Conservation (phyloP, 92 coral and sea anemone genomes). For the Zoanthus sociatus region DNA sequence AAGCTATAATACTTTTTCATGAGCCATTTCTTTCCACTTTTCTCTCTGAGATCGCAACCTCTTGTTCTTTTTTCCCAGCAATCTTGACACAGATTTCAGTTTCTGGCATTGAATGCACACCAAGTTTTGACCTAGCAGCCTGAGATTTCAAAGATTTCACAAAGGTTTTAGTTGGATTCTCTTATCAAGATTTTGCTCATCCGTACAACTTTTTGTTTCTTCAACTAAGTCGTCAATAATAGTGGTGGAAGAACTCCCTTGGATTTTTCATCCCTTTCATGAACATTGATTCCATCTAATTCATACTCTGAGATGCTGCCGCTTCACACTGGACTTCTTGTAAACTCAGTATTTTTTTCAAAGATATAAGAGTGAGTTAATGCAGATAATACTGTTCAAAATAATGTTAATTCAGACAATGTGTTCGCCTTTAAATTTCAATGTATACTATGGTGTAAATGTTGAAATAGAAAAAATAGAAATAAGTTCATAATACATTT, state of each 20-base stretch:
- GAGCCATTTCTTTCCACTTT: slow-evolving; percentile 47
- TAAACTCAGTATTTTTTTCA: slow-evolving; percentile 39
- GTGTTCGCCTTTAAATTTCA: neutral
- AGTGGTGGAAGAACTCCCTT: neutral
- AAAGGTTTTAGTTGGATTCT: neutral
- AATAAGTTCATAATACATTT: neutral
- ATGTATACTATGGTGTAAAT: neutral
- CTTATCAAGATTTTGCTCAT: neutral
- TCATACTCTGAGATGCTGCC: neutral
- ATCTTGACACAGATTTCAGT: slow-evolving; percentile 25
- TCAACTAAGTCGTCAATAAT: neutral
- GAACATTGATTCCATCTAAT: neutral
- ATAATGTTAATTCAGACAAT: neutral
- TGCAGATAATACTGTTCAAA: neutral
- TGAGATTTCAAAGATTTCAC: neutral
- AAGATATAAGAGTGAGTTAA: neutral
- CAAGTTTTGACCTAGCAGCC: neutral
- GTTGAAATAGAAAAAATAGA: no score
- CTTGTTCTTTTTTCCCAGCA: slow-evolving; percentile 39
- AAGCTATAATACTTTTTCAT: slow-evolving; percentile 8
- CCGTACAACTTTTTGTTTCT: neutral
- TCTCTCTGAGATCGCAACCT: slow-evolving; percentile 49
- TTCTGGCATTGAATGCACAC: slow-evolving; percentile 40
- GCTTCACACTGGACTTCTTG: slow-evolving; percentile 28
- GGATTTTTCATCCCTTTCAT: neutral